These are phyloP conservation scores for Celastrina argiolus DNA, from an alignment of 2,888 invertebrate genomes.

Conservation along the genomic window DNA sequence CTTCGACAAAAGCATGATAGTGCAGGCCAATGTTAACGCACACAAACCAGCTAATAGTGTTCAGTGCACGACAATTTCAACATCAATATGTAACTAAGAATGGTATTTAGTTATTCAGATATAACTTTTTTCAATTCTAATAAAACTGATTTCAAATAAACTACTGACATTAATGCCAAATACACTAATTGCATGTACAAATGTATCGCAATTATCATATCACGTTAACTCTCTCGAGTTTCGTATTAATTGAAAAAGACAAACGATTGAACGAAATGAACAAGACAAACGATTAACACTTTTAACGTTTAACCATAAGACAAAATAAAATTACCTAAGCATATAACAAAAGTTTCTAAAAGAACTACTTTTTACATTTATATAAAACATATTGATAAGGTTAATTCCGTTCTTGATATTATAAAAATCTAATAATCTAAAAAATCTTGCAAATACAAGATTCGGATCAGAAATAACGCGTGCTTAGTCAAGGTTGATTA, in stretches of 20 bases:
- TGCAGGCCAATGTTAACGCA: conserved; percentile 67
- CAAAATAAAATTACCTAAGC: not conserved
- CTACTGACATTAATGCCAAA: too few relatives aligned
- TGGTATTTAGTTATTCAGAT: conserved; percentile 26
- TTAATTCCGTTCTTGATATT: not conserved
- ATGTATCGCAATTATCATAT: too few relatives aligned
- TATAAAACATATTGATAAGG: not conserved
- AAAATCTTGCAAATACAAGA: not conserved
- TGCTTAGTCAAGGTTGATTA: too few relatives aligned
- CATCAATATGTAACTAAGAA: conserved; percentile 39
- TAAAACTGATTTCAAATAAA: not conserved
- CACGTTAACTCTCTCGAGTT: too few relatives aligned
- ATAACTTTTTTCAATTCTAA: conserved; percentile 2
- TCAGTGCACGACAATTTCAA: conserved; percentile 58
- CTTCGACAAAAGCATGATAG: conserved; percentile 62
- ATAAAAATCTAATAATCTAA: not conserved
- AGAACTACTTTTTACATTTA: not conserved
- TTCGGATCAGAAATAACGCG: too few relatives aligned
- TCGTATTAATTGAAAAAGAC: too few relatives aligned
- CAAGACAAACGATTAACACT: too few relatives aligned
- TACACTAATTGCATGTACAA: too few relatives aligned
- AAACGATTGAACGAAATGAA: too few relatives aligned
- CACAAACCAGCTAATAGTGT: conserved; percentile 43
- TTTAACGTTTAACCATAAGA: not conserved
- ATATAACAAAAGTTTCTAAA: not conserved